Conservation (phyloP, 2,888 invertebrate species). For the Baccha elongata region DNA sequence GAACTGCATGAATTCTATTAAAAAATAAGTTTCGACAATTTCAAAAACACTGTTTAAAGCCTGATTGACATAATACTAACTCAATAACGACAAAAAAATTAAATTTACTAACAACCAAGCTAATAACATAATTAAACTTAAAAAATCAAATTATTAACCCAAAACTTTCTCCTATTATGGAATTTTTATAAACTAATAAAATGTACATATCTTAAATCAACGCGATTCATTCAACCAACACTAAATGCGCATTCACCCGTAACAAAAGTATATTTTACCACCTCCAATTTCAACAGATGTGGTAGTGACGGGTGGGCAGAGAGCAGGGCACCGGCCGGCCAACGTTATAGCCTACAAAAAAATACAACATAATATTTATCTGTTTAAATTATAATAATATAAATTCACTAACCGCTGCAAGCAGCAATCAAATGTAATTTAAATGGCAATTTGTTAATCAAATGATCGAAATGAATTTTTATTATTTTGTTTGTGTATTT, state of each 20-base stretch:
- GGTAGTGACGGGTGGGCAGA: not conserved
- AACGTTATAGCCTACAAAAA: not conserved
- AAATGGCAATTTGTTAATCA: conserved; percentile 69
- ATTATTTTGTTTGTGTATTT: conserved; percentile 38
- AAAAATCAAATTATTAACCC: not conserved
- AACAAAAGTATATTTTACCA: conserved; percentile 1
- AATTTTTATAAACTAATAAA: not conserved
- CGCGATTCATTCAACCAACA: conserved; percentile 20
- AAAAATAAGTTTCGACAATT: too few relatives aligned
- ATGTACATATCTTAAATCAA: not conserved
- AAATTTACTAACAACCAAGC: too few relatives aligned
- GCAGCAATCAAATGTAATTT: conserved; percentile 60
- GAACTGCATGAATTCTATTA: too few relatives aligned
- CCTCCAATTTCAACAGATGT: too few relatives aligned
- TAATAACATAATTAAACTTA: too few relatives aligned
- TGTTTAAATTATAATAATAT: conserved; percentile 57
- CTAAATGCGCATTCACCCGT: conserved; percentile 20
- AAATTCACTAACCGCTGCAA: conserved; percentile 29
- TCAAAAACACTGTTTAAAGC: too few relatives aligned
- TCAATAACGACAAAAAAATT: too few relatives aligned
- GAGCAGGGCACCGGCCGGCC: too few relatives aligned
- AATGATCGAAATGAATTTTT: conserved; percentile 63
- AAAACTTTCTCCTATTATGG: conserved; percentile 13
- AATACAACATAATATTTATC: conserved; percentile 27
- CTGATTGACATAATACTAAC: too few relatives aligned